Evolutionary conservation across 2,888 invertebrate genomes (phyloP).

Genomic region (Chymomyza fuscimana): DNA sequence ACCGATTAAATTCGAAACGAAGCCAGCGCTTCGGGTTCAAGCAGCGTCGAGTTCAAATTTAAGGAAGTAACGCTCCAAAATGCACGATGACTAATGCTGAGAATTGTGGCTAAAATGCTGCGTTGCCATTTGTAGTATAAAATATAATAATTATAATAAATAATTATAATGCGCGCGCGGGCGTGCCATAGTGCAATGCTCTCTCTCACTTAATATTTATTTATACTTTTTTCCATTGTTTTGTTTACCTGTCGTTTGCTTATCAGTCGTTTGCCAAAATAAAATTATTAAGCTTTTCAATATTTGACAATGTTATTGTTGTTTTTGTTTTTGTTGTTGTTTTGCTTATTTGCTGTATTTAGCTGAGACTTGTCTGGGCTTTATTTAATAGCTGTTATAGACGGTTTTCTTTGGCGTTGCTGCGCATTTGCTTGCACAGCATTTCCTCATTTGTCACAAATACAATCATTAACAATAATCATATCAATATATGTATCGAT

Average conservation of each 20-base stretch:
- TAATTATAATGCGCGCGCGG: too few relatives aligned
- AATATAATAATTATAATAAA: too few relatives aligned
- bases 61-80: constrained; percentile 53
- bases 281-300: constrained; percentile 6
- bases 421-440: not conserved
- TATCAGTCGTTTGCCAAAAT: constrained; percentile 61
- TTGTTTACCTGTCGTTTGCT: constrained; percentile 27
- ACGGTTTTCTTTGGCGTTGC: not conserved
- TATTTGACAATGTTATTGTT: constrained; percentile 24
- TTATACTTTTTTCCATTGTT: constrained; percentile 3
- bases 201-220: constrained; percentile 1
- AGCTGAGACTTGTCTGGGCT: constrained; percentile 10
- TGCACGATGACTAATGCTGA: constrained; percentile 3
- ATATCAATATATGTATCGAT: not conserved
- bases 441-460: constrained; percentile 1
- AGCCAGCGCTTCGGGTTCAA: constrained; percentile 50
- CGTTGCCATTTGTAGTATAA: not conserved
- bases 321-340: constrained; percentile 14
- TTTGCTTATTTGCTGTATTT: constrained; percentile 13
- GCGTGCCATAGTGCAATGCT: not conserved
- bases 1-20: constrained; percentile 14
- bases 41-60: constrained; percentile 57
- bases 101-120: constrained; percentile 12
- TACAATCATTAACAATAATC: not conserved
- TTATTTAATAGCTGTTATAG: constrained; percentile 10